A percentile compares a stretch with the other conserved stretches of the same genome.
Conservation (phyloP, 2,888 invertebrate genomes). For the Eupithecia centaureata region DNA sequence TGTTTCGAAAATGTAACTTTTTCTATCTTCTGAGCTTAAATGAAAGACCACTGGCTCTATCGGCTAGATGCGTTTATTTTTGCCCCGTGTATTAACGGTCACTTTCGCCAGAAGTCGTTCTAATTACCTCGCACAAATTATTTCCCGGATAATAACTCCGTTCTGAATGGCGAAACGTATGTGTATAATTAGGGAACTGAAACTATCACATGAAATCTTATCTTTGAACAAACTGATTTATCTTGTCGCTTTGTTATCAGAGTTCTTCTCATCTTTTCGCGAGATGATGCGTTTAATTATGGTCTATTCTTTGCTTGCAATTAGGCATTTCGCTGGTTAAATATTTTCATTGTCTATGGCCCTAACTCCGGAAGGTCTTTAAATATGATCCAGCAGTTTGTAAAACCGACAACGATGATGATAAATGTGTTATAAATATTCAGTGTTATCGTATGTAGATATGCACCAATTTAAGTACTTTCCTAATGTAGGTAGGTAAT, state of each 20-base stretch:
- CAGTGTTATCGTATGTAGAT: not conserved
- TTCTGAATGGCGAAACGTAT: constrained; percentile 32
- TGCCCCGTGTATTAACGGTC: constrained; percentile 44
- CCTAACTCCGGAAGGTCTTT: not conserved
- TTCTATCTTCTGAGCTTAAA: not conserved
- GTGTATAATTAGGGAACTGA: constrained; percentile 22
- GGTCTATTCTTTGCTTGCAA: not conserved
- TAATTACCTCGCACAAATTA: constrained; percentile 40
- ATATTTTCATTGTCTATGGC: not conserved
- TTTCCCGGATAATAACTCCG: constrained; percentile 38
- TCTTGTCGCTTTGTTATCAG: constrained; percentile 11
- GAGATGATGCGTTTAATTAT: constrained; percentile 3
- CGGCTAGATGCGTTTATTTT: constrained; percentile 52
- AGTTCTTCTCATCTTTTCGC: constrained; percentile 12
- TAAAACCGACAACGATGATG: not conserved
- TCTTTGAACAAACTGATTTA: constrained; percentile 28
- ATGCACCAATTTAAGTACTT: not conserved
- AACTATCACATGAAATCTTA: constrained; percentile 18
- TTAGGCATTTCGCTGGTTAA: not conserved
- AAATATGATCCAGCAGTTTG: not conserved
- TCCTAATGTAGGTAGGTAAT: constrained; percentile 1
- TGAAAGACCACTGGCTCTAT: not conserved
- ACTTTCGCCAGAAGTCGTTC: constrained; percentile 40
- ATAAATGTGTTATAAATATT: not conserved
- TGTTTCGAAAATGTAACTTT: too few species aligned